phyloP scores from a whole-genome alignment of 2,113 vertebrate genomes.

The Eidolon helvum region DNA sequence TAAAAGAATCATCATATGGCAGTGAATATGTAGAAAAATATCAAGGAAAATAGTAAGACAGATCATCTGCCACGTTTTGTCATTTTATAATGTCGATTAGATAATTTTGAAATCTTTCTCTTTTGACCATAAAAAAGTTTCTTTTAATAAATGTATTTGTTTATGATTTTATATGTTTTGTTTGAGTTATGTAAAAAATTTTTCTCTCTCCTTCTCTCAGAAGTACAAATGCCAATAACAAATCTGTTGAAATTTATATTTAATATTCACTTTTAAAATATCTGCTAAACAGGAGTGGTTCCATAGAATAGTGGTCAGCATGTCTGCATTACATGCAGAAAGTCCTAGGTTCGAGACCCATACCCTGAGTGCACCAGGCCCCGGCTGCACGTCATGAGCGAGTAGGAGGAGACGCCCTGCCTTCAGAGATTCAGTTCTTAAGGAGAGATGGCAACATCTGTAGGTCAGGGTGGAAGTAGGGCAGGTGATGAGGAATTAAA shows the following conservation, averaged over 20 bases:
- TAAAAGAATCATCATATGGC: background rate
- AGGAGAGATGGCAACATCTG: too few species aligned
- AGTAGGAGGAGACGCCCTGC: too few species aligned
- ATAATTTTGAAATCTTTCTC: background rate
- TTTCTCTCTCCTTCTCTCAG: background rate
- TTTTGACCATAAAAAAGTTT: background rate
- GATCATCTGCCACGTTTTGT: background rate
- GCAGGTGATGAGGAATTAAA: too few species aligned
- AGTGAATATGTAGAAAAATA: background rate
- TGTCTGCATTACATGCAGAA: too few species aligned
- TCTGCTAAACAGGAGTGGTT: background rate
- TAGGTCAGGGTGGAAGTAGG: too few species aligned
- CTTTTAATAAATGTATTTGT: background rate
- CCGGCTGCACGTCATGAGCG: too few species aligned
- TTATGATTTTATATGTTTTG: background rate
- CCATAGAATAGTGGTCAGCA: too few species aligned
- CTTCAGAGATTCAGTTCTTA: too few species aligned
- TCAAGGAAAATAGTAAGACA: background rate
- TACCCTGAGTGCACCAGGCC: too few species aligned
- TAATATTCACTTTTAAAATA: background rate
- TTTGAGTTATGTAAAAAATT: background rate
- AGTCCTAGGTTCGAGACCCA: too few species aligned
- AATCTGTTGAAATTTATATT: background rate
- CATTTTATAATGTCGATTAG: background rate
- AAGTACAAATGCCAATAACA: background rate